These are phyloP conservation scores for Euphysa ruthae DNA, from an alignment of 30 jellyfish, hydroid and myxozoan species.

Conservation along the genomic window DNA sequence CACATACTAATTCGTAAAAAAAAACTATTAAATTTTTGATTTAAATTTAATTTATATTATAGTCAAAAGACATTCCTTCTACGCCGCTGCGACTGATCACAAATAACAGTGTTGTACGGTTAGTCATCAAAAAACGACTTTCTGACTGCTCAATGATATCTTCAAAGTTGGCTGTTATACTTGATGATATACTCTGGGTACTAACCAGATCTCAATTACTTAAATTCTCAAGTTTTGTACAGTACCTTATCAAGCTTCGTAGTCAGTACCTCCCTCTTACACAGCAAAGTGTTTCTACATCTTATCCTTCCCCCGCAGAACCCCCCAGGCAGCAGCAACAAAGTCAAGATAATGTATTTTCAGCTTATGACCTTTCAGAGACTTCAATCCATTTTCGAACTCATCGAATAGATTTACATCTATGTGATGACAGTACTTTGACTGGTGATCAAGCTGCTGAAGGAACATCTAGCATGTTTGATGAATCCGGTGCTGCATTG, in stretches of 20 bases:
- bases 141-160: slow-evolving; percentile 76
- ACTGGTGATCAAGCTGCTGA: slow-evolving; percentile 20
- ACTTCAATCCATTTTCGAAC: slow-evolving; percentile 79
- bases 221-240: slow-evolving; percentile 75
- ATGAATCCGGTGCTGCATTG: slow-evolving; percentile 72
- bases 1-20: too few relatives aligned
- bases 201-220: slow-evolving; percentile 85
- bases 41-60: not conserved
- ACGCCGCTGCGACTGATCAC: slow-evolving; percentile 92
- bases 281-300: slow-evolving; percentile 38
- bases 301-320: slow-evolving; percentile 14
- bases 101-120: slow-evolving; percentile 65
- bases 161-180: slow-evolving; percentile 64
- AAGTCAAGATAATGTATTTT: slow-evolving; percentile 37
- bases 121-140: slow-evolving; percentile 68
- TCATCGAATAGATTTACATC: slow-evolving; percentile 70
- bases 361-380: slow-evolving; percentile 68
- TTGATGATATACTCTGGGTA: slow-evolving; percentile 86
- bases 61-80: slow-evolving; percentile 59
- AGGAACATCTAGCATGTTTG: not conserved
- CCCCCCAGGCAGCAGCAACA: slow-evolving; percentile 38
- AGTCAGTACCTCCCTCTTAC: slow-evolving; percentile 73
- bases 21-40: not conserved
- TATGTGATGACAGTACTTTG: slow-evolving; percentile 82
- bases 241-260: slow-evolving; percentile 54